Conservation (phyloP, 2,888 invertebrate genomes). For the Sesia apiformis region DNA sequence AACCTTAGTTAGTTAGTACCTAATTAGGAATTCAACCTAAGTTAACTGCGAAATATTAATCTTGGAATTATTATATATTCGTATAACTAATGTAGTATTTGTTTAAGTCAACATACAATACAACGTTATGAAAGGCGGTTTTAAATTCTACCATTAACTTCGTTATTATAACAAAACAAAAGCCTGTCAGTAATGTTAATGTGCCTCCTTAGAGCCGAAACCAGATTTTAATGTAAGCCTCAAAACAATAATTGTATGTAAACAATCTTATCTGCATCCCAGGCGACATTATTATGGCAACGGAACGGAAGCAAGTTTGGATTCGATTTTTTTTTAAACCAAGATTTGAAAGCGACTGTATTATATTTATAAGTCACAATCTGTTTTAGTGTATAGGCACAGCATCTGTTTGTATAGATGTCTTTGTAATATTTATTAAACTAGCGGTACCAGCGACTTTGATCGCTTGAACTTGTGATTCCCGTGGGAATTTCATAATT, state of each 20-base stretch:
- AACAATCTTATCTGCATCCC: constrained; percentile 19
- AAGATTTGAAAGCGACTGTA: too few relatives aligned
- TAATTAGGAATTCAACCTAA: too few relatives aligned
- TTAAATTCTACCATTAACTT: not conserved
- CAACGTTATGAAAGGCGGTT: not conserved
- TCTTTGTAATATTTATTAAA: too few relatives aligned
- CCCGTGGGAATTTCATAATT: too few relatives aligned
- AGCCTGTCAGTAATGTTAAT: constrained; percentile 15
- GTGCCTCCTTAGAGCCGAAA: constrained; percentile 12
- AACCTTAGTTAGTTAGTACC: too few relatives aligned
- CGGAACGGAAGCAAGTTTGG: not conserved
- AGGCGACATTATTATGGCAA: constrained; percentile 15
- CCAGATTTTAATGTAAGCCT: constrained; percentile 22
- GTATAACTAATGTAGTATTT: not conserved
- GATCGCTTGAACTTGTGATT: too few relatives aligned
- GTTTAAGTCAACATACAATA: not conserved
- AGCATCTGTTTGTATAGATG: too few relatives aligned
- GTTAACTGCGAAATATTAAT: too few relatives aligned
- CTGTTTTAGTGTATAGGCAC: too few relatives aligned
- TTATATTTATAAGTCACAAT: too few relatives aligned
- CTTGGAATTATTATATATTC: too few relatives aligned
- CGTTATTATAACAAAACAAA: constrained; percentile 4
- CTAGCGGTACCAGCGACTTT: too few relatives aligned
- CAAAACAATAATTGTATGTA: constrained; percentile 20
- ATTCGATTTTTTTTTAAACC: not conserved